Conservation (phyloP, 1,140 invertebrate species). For the Drosophila baimaii region DNA sequence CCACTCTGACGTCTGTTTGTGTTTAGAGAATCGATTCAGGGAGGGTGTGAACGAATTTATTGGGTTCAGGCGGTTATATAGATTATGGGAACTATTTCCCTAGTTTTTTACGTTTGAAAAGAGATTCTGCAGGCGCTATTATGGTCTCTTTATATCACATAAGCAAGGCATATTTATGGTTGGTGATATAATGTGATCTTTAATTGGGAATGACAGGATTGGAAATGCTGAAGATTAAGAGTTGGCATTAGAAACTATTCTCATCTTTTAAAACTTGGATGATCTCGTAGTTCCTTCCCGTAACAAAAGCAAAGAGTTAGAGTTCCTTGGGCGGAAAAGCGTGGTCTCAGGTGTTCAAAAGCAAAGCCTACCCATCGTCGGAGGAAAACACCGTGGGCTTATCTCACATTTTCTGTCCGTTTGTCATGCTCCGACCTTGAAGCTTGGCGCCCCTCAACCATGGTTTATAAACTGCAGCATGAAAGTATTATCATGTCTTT, state of each 20-base stretch:
- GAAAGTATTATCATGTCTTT: not conserved
- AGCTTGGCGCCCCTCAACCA: not conserved
- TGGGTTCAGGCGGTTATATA: not conserved
- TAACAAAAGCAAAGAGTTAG: too few relatives aligned
- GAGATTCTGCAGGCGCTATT: not conserved
- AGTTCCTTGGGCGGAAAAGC: too few relatives aligned
- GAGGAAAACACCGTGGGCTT: too few relatives aligned
- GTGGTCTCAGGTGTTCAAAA: too few relatives aligned
- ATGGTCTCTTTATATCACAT: not conserved
- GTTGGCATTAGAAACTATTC: too few relatives aligned
- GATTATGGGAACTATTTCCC: not conserved
- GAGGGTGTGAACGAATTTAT: slow-evolving; percentile 10
- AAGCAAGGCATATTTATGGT: not conserved
- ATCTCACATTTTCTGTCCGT: not conserved
- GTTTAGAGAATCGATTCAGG: slow-evolving; percentile 4
- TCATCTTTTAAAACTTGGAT: too few relatives aligned
- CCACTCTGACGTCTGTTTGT: slow-evolving; percentile 14
- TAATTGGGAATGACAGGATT: not conserved
- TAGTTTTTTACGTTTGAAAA: not conserved
- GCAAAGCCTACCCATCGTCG: too few relatives aligned
- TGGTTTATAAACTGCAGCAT: not conserved
- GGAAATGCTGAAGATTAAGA: not conserved
- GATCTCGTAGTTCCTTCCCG: too few relatives aligned
- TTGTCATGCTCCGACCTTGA: not conserved
- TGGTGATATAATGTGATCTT: not conserved